phyloP scores from a whole-genome alignment of 1,140 invertebrate species.

The Philopotamus ludificatus region DNA sequence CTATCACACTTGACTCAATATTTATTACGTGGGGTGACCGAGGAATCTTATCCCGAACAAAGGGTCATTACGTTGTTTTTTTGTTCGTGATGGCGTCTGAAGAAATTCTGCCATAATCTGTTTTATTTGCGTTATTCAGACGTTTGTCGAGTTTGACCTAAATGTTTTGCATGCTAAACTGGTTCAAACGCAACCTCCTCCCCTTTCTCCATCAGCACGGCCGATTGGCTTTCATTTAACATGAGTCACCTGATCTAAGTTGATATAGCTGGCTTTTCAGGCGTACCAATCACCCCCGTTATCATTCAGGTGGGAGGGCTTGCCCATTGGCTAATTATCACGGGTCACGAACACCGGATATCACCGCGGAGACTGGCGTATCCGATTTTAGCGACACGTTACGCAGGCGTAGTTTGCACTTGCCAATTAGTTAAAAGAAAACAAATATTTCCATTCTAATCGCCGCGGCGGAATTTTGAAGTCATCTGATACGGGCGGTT shows the following conservation, averaged over 20 bases:
- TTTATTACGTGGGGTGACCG: background rate
- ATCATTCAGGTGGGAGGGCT: background rate
- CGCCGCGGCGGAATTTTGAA: background rate
- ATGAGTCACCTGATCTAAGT: too few relatives aligned
- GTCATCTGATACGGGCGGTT: too few relatives aligned
- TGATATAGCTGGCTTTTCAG: too few relatives aligned
- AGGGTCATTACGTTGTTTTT: background rate
- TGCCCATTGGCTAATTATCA: conserved; percentile 10
- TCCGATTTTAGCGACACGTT: conserved; percentile 14
- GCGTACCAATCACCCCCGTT: background rate
- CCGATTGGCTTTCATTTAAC: background rate
- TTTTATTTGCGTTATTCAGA: background rate
- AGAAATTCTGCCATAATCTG: background rate
- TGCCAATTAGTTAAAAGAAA: conserved; percentile 10
- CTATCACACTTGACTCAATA: background rate
- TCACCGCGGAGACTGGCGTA: conserved; percentile 1
- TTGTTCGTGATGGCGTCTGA: background rate
- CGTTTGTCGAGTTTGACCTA: background rate
- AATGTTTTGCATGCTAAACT: too few relatives aligned
- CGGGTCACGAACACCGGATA: conserved; percentile 15
- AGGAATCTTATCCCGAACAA: conserved; percentile 7
- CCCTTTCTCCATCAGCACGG: background rate
- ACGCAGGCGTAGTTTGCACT: conserved; percentile 3
- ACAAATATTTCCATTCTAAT: background rate
- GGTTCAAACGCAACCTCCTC: too few relatives aligned